Base-by-base conservation (phyloP, 1,140 invertebrate genomes). In the Onthophagus taurus region DNA sequence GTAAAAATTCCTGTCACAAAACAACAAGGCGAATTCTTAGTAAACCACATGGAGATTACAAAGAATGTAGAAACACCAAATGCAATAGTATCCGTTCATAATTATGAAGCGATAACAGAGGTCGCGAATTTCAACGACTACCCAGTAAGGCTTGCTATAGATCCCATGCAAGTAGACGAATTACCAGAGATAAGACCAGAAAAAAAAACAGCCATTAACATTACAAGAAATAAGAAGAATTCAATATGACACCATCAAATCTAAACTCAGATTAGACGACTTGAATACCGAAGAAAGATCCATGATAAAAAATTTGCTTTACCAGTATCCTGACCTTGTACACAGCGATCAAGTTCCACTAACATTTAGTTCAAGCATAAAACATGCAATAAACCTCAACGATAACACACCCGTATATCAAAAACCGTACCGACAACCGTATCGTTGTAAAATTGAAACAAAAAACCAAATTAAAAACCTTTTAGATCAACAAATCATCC, bases 401-500 rank as follows among this genome's bases (percentile, higher is more conserved):
- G 21, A 24, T 16, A 11, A 41, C n/a, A 14, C 11, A 5, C 21
- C 38, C 6, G 18, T 41, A 11, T 41, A 41, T 29, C 21, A 26
- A 41, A 24, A 29, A 24, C 38, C 38, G 7, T 41, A 41, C 29
- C 11, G 38, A 26, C 12, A 26, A 11, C 18, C 38, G 7, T 23
- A n/a, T n/a, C 4, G 12, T 12, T 3, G 29, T 14, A 12, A 18
- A 2, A 5, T 31, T 13, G 36, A 39, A 47, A 21, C 38, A 26
- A 19, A 47, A 20, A 37, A 9, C 4, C 45, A 50, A 33, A 33
- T 50, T 16, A 2, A 19, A 26, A 16, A 37, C 20, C 30, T 50
- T 18, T 26, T 38, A 43, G 13, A 34, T 17, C 12, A 47, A 24
- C 34, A 18, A 13, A 47, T 50, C n/a, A 50, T 50, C 11, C 14